Conservation (phyloP, 2,888 invertebrate species). For the Temnothorax ravouxi region DNA sequence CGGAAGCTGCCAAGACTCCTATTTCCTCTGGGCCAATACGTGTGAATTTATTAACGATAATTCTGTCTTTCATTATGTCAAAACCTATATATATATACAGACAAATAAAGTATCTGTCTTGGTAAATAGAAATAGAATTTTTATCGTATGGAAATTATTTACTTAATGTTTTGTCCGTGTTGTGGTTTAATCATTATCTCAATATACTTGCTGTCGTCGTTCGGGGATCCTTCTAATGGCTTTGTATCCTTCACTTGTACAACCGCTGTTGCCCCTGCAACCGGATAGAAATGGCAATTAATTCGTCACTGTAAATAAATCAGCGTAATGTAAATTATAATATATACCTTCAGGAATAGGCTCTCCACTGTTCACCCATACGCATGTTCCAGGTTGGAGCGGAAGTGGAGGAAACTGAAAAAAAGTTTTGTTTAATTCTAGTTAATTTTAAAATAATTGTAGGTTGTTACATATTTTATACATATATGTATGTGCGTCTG, state of each 20-base stretch:
- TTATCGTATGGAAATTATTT: neutral
- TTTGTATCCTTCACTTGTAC: neutral
- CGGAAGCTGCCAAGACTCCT: neutral
- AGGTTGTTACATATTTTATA: neutral
- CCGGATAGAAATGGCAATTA: neutral
- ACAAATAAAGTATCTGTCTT: neutral
- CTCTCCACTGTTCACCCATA: neutral
- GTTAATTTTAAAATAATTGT: neutral
- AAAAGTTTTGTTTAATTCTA: neutral
- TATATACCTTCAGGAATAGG: neutral
- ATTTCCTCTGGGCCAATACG: slow-evolving; percentile 10
- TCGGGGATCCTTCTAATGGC: neutral
- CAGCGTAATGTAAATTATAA: too few relatives aligned
- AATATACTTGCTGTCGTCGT: neutral
- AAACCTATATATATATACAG: neutral
- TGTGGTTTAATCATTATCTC: neutral
- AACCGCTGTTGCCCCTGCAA: slow-evolving; percentile 17
- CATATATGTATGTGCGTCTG: too few relatives aligned
- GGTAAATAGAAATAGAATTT: neutral
- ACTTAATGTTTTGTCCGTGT: neutral
- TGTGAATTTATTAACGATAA: neutral
- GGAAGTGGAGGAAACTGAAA: neutral
- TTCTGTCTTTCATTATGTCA: neutral
- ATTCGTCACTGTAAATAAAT: neutral
- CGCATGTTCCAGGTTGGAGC: slow-evolving; percentile 1